Evolutionary conservation across 2,113 vertebrate genomes (phyloP), one percentile per base, ranked within the genome.

Genomic region (Bungarus multicinctus): DNA sequence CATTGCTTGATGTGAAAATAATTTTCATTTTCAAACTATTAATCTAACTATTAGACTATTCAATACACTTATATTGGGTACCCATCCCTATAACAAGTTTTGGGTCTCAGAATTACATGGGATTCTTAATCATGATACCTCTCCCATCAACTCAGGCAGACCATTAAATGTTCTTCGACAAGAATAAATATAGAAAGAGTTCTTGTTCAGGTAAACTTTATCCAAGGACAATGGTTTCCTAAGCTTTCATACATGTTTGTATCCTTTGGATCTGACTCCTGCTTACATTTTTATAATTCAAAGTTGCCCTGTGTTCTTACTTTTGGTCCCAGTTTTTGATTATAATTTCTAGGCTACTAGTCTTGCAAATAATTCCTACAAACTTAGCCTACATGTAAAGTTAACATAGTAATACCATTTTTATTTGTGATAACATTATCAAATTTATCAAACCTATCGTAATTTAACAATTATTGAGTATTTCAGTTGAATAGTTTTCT

Each of bases 21-120:
- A 87, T 11, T 16, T 86, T 25, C 22, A 87, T 87, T 94, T 93
- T 95, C 18, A 90, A 20, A 54, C 81, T 69, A 34, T 8, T 54
- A 90, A 58, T 45, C 4, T 91, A 57, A 92, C n/a, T 74, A 2
- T 34, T 5, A n/a, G 30, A 64, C 27, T 30, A 64, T 64, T 64
- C 27, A 12, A 12, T 64, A 64, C 3, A 64, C 60, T 64, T 64
- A 64, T 12, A 64, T 64, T 64, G 60, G 60, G 60, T 4, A 64
- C 27, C 4, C 60, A 60, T 1, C 60, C 60, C n/a, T 14, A n/a
- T 64, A 64, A 30, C 60, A 64, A 64, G 27, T n/a, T 64, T 64
- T 5, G 27, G 10, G 27, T 30, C 60, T n/a, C 1, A 64, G 60
- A 1, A n/a, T 64, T 64, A 64, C 27, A 64, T 64, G 60, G 30